Percentiles rank a stretch among this genome's conserved stretches.
Evolutionary conservation across 2,797 vertebrate species (phyloP).

Genomic region (Babyrousa celebensis): DNA sequence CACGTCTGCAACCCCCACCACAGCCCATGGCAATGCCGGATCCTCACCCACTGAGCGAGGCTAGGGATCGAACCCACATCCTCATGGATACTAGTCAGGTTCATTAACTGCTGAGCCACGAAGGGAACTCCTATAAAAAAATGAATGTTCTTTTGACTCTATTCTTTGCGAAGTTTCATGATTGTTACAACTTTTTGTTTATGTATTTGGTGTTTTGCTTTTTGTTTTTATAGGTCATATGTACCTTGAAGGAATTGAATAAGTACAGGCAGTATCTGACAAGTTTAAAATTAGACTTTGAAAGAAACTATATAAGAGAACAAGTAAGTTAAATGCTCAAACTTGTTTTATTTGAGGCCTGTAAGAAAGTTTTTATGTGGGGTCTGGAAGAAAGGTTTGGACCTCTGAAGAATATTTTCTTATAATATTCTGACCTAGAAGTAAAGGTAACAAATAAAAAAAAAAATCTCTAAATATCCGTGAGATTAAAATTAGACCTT

Average conservation of each 20-base stretch:
- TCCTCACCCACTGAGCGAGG: no score
- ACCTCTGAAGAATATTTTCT: slow-evolving; percentile 53
- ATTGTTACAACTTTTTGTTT: slow-evolving; percentile 48
- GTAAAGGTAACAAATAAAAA: slow-evolving; percentile 49
- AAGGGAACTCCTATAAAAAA: not conserved
- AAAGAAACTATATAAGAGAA: slow-evolving; percentile 88
- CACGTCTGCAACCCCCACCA: no score
- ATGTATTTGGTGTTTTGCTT: slow-evolving; percentile 43
- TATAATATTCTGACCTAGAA: slow-evolving; percentile 35
- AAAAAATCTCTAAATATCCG: not conserved
- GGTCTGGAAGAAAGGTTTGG: slow-evolving; percentile 21
- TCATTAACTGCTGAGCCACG: no score
- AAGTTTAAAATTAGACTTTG: slow-evolving; percentile 88
- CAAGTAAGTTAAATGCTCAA: slow-evolving; percentile 85
- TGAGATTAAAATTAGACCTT: slow-evolving; percentile 53
- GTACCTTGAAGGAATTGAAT: slow-evolving; percentile 86
- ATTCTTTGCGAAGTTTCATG: slow-evolving; percentile 44
- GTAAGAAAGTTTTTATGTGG: slow-evolving; percentile 54
- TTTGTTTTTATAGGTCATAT: slow-evolving; percentile 84
- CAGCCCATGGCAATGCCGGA: no score
- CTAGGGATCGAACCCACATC: no score
- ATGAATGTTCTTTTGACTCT: slow-evolving; percentile 22
- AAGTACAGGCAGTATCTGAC: slow-evolving; percentile 88
- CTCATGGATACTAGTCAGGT: no score
- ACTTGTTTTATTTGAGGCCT: not conserved